These are phyloP conservation scores for Aporophyla nigra DNA, from an alignment of 2,888 invertebrate species.

Conservation along the genomic window DNA sequence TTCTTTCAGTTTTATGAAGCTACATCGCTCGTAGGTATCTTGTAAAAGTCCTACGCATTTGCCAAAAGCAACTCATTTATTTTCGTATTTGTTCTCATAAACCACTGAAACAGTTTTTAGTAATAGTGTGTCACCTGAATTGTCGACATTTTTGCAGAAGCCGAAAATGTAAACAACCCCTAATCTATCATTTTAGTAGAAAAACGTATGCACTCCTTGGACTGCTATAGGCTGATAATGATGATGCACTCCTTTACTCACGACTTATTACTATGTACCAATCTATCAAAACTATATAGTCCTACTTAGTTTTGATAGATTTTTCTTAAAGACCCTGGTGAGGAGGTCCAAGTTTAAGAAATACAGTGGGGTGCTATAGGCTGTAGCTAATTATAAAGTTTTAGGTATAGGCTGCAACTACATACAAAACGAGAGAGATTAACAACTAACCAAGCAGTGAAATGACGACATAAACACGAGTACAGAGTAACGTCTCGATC, in stretches of 20 bases:
- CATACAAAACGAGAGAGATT: background rate
- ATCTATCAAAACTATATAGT: background rate
- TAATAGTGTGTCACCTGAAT: conserved; percentile 31
- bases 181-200: background rate
- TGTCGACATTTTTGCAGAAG: conserved; percentile 4
- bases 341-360: background rate
- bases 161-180: background rate
- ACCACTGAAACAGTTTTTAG: conserved; percentile 39
- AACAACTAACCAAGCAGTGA: background rate
- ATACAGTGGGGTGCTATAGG: no score
- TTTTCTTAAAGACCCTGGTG: background rate
- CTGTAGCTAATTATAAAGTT: background rate
- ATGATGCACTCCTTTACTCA: background rate
- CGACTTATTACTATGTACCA: background rate
- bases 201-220: background rate
- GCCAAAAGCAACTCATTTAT: conserved; percentile 48
- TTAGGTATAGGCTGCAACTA: background rate
- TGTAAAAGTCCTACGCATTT: conserved; percentile 7
- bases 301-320: background rate
- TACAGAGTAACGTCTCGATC: background rate
- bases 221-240: no score
- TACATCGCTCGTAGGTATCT: conserved; percentile 7
- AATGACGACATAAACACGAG: background rate
- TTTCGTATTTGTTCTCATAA: conserved; percentile 43
- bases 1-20: conserved; percentile 31